Percentiles rank a stretch among this genome's conserved stretches.
Evolutionary conservation across 2,888 invertebrate genomes (phyloP).

Genomic region (Drosophila maculinotata): DNA sequence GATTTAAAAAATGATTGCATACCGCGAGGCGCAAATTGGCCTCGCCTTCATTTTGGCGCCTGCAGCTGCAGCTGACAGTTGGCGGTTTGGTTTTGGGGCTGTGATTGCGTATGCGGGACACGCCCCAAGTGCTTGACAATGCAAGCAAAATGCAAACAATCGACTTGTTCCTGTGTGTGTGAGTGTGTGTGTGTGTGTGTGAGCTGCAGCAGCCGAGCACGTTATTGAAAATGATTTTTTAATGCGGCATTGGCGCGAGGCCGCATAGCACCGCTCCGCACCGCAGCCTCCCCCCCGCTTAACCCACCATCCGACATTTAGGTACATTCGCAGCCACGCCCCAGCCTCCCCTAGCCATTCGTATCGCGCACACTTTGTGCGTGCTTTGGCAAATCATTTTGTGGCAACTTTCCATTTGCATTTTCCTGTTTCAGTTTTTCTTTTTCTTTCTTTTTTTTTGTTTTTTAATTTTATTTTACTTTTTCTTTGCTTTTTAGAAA

Average conservation of each 20-base stretch:
- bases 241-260: slow-evolving; percentile 70
- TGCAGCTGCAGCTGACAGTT: slow-evolving; percentile 43
- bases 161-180: slow-evolving; percentile 24
- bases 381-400: slow-evolving; percentile 54
- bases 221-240: slow-evolving; percentile 82
- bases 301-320: too few species aligned
- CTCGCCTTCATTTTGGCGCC: slow-evolving; percentile 18
- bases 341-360: background rate
- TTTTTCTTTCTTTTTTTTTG: slow-evolving; percentile 12
- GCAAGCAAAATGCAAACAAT: slow-evolving; percentile 58
- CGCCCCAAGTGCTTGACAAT: slow-evolving; percentile 39
- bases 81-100: slow-evolving; percentile 6
- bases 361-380: slow-evolving; percentile 12
- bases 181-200: slow-evolving; percentile 6
- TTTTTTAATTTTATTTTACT: slow-evolving; percentile 18
- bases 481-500: slow-evolving; percentile 5
- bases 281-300: background rate
- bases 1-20: slow-evolving; percentile 14
- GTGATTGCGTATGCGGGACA: slow-evolving; percentile 7
- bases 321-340: too few species aligned
- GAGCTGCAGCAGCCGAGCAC: slow-evolving; percentile 50
- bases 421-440: slow-evolving; percentile 30
- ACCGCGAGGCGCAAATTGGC: slow-evolving; percentile 6
- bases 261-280: slow-evolving; percentile 4
- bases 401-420: slow-evolving; percentile 64